Conservation (phyloP, 2,888 invertebrate genomes). For the Chrysomela aeneicollis region DNA sequence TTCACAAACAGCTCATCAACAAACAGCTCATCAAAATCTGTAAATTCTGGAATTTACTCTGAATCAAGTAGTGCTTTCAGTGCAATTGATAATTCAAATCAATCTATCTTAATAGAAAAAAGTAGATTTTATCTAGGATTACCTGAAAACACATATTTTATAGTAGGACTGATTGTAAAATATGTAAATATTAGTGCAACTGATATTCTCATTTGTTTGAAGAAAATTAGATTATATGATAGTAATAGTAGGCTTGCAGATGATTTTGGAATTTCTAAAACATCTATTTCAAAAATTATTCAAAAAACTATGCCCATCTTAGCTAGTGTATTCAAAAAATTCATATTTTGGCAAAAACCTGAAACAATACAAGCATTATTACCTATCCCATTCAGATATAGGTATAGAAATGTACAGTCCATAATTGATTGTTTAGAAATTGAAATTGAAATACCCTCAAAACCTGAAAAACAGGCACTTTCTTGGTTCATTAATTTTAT, state of each 20-base stretch:
- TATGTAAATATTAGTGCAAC: constrained; percentile 9
- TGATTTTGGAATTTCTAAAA: constrained; percentile 3
- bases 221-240: constrained; percentile 7
- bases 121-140: constrained; percentile 10
- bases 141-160: constrained; percentile 20
- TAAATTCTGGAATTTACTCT: not conserved
- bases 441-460: constrained; percentile 22
- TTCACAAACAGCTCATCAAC: not conserved
- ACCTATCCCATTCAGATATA: not conserved
- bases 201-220: constrained; percentile 10
- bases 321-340: constrained; percentile 6
- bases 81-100: not conserved
- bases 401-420: constrained; percentile 14
- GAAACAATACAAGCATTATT: constrained; percentile 1
- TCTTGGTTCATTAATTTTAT: constrained; percentile 9
- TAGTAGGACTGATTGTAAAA: constrained; percentile 10
- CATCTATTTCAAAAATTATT: not conserved
- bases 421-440: constrained; percentile 26
- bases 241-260: constrained; percentile 1
- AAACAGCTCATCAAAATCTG: not conserved
- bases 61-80: not conserved
- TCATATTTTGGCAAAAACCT: constrained; percentile 8
- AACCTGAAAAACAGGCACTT: constrained; percentile 6
- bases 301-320: not conserved
- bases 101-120: constrained; percentile 12